These are phyloP conservation scores for Platycnemis pennipes DNA, from an alignment of 2,888 invertebrate species.

Conservation along the genomic window DNA sequence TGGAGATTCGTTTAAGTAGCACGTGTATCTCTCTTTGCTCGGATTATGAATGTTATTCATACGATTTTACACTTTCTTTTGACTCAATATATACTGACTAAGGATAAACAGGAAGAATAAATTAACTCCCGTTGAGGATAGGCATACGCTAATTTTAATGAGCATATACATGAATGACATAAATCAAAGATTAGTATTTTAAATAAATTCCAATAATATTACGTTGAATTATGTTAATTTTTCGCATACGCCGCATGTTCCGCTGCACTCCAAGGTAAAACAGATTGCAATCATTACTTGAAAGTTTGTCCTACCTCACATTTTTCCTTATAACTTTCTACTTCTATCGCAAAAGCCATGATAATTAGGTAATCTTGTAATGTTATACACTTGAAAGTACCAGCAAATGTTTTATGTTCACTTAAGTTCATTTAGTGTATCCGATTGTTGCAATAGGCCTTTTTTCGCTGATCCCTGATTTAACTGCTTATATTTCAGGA, in stretches of 20 bases:
- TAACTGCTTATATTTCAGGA: no score
- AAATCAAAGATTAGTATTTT: background rate
- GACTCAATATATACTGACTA: background rate
- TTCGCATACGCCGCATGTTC: background rate
- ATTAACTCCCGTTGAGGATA: background rate
- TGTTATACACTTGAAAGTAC: no score
- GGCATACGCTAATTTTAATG: background rate
- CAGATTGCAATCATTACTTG: background rate
- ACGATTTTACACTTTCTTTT: background rate
- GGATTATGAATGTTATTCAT: background rate
- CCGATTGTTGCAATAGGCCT: no score
- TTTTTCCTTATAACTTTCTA: no score
- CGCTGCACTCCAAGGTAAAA: background rate
- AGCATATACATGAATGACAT: background rate
- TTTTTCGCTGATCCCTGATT: no score
- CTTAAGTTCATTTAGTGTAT: no score
- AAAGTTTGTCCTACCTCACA: no score
- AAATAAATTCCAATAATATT: background rate
- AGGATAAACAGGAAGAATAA: slow-evolving; percentile 5
- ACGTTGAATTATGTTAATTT: background rate
- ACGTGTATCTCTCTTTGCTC: no score
- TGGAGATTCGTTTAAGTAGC: no score
- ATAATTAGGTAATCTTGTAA: no score
- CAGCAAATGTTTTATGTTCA: no score
- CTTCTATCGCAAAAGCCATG: no score